These are phyloP conservation scores for Drosophila carrolli DNA, from an alignment of 1,140 invertebrate genomes.

Conservation along the genomic window DNA sequence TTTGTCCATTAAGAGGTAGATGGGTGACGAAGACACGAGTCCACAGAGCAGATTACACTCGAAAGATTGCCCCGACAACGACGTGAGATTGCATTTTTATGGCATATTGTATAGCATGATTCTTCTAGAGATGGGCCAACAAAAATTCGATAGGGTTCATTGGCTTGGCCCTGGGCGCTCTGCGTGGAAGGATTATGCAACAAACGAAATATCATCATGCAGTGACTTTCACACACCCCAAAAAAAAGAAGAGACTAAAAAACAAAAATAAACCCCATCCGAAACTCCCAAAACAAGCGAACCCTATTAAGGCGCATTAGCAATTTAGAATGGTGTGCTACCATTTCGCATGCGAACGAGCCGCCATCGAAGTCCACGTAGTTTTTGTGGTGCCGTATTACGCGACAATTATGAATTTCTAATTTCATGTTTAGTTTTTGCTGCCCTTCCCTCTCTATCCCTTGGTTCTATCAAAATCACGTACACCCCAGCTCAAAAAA, in stretches of 20 bases:
- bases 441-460: neutral
- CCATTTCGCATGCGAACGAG: constrained; percentile 49
- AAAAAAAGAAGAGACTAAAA: neutral
- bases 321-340: constrained; percentile 77
- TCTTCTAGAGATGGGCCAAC: constrained; percentile 19
- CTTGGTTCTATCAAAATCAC: constrained; percentile 65
- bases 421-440: constrained; percentile 57
- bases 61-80: constrained; percentile 62
- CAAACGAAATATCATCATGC: constrained; percentile 77
- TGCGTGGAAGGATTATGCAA: constrained; percentile 70
- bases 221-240: constrained; percentile 54
- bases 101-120: constrained; percentile 37
- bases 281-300: constrained; percentile 52
- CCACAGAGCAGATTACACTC: constrained; percentile 57
- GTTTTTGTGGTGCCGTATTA: constrained; percentile 45
- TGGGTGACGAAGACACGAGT: constrained; percentile 32
- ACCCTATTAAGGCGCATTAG: constrained; percentile 74
- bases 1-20: constrained; percentile 51
- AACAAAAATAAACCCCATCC: constrained; percentile 15
- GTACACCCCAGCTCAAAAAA: constrained; percentile 59
- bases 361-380: constrained; percentile 21
- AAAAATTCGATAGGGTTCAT: constrained; percentile 68
- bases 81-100: constrained; percentile 80
- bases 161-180: constrained; percentile 45
- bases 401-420: constrained; percentile 80